Evolutionary conservation across 2,888 invertebrate genomes (phyloP).

Genomic region (Branchellion lobata): DNA sequence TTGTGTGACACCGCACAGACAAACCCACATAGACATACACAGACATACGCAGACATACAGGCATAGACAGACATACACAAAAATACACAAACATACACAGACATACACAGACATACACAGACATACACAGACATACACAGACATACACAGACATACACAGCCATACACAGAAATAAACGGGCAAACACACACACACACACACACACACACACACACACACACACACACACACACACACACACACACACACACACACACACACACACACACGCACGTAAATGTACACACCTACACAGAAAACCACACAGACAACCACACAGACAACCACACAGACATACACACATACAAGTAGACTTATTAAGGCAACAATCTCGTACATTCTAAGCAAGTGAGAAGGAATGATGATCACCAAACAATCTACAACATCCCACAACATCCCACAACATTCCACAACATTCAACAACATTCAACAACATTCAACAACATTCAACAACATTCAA

Average conservation of each 20-base stretch:
- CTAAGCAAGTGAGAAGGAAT: neutral
- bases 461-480: no score
- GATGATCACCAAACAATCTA: no score
- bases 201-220: neutral
- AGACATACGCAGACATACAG: neutral
- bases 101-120: neutral
- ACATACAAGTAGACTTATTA: neutral
- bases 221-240: conserved; percentile 5
- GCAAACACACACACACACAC: conserved; percentile 12
- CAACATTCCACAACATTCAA: no score
- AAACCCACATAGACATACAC: neutral
- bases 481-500: no score
- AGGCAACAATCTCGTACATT: neutral
- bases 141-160: neutral
- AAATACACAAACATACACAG: neutral
- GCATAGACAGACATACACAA: neutral
- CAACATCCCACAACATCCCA: neutral
- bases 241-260: conserved; percentile 17
- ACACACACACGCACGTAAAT: conserved; percentile 33
- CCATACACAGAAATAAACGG: neutral
- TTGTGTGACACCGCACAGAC: no score
- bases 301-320: conserved; percentile 6
- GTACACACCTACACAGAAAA: neutral
- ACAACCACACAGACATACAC: neutral
- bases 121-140: neutral